Conservation (phyloP, 2,888 invertebrate genomes). For the Andrena haemorrhoa region DNA sequence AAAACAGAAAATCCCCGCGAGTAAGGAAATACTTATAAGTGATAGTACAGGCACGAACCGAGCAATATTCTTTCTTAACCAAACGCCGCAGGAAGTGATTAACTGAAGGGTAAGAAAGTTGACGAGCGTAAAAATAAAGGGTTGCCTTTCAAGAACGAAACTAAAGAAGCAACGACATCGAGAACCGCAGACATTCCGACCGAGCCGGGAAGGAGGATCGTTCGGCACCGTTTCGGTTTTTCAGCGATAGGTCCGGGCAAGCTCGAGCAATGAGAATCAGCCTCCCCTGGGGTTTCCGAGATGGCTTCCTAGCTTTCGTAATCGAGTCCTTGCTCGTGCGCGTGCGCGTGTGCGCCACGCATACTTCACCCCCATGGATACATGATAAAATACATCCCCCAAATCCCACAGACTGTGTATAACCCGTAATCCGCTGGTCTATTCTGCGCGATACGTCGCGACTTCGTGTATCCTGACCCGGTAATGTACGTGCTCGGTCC, state of each 20-base stretch:
- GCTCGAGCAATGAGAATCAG: conserved; percentile 48
- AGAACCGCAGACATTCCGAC: background rate
- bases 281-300: conserved; percentile 76
- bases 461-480: conserved; percentile 69
- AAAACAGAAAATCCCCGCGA: too few species aligned
- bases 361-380: conserved; percentile 31
- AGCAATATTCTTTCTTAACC: too few species aligned
- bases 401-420: conserved; percentile 77
- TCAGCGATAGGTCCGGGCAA: conserved; percentile 40
- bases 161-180: background rate
- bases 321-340: conserved; percentile 69
- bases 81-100: too few species aligned
- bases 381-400: conserved; percentile 63
- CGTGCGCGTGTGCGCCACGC: conserved; percentile 43
- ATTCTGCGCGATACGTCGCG: conserved; percentile 69
- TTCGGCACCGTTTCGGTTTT: conserved; percentile 34
- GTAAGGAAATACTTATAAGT: too few species aligned
- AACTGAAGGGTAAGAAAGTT: too few species aligned
- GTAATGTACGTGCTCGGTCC: conserved; percentile 68
- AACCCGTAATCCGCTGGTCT: conserved; percentile 77
- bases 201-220: background rate
- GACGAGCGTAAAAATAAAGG: background rate
- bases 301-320: conserved; percentile 77
- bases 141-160: background rate
- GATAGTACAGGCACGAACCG: too few species aligned